These are phyloP conservation scores for Caenorhabditis macrosperma DNA, from an alignment of 2,888 invertebrate species.

Conservation along the genomic window DNA sequence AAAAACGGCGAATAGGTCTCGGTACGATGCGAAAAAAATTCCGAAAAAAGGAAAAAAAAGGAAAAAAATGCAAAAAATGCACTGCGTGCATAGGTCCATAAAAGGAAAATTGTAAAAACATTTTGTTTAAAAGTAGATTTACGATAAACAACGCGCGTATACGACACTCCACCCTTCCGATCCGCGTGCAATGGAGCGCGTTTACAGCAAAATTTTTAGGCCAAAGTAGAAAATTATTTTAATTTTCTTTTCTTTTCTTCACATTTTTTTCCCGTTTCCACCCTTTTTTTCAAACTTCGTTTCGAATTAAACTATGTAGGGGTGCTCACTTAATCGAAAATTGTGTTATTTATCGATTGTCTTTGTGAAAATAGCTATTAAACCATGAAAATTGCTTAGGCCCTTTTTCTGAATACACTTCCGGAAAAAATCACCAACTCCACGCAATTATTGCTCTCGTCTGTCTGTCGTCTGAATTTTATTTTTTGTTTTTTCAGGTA, in stretches of 20 bases:
- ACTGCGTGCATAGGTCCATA: too few species aligned
- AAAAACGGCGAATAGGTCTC: too few species aligned
- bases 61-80: too few species aligned
- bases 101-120: too few species aligned
- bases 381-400: background rate
- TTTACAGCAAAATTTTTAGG: slow-evolving; percentile 42
- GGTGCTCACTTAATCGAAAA: too few species aligned
- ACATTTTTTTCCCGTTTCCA: background rate
- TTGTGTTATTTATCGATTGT: background rate
- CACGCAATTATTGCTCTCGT: background rate
- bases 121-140: slow-evolving; percentile 28
- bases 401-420: too few species aligned
- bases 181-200: slow-evolving; percentile 19
- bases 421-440: background rate
- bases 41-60: slow-evolving; percentile 8
- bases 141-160: slow-evolving; percentile 26
- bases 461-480: background rate
- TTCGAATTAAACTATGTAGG: too few species aligned
- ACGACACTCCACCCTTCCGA: slow-evolving; percentile 41
- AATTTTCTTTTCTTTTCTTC: slow-evolving; percentile 24
- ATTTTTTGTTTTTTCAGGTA: slow-evolving; percentile 41
- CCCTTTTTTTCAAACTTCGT: background rate
- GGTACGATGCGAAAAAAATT: background rate
- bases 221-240: background rate
- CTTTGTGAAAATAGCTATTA: background rate